A percentile compares a stretch with the other conserved stretches of the same genome.
These are phyloP conservation scores for Heterodera filipjevi DNA, from an alignment of 2,888 invertebrate species.

Conservation along the genomic window DNA sequence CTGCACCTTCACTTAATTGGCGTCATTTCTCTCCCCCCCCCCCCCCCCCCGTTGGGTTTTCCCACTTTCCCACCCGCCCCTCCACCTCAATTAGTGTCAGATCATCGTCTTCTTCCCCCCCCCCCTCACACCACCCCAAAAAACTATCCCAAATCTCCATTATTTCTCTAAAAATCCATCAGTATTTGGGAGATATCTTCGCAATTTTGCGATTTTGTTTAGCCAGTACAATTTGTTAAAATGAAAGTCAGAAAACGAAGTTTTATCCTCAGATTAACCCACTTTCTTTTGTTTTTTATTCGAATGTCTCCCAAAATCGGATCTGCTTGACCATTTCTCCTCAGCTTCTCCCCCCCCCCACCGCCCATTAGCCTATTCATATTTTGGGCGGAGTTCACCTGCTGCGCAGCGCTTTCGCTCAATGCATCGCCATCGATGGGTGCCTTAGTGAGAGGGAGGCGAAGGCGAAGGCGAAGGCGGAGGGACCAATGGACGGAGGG, in stretches of 20 bases:
- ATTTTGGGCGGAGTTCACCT: not conserved
- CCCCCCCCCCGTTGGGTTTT: not conserved
- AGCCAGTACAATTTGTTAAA: no score
- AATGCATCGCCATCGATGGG: not conserved
- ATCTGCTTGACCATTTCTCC: not conserved
- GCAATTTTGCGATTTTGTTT: no score
- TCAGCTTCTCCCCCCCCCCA: not conserved
- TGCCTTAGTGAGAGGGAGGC: not conserved
- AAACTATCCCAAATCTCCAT: no score
- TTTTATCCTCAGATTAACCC: no score
- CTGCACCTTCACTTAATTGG: not conserved
- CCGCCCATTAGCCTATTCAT: not conserved
- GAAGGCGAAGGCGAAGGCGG: not conserved
- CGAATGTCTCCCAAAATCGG: not conserved
- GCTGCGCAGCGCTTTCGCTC: not conserved
- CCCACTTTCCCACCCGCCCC: not conserved
- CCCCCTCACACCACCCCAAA: not conserved
- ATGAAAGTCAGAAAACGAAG: no score
- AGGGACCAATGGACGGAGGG: not conserved
- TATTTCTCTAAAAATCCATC: no score
- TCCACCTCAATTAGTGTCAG: not conserved
- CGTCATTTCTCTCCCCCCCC: not conserved
- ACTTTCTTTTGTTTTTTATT: no score
- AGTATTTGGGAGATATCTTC: no score
- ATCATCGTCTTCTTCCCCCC: not conserved